A percentile compares a stretch with the other conserved stretches of the same genome.
Conservation (phyloP, 2,888 invertebrate genomes). For the Andrena hattorfiana region DNA sequence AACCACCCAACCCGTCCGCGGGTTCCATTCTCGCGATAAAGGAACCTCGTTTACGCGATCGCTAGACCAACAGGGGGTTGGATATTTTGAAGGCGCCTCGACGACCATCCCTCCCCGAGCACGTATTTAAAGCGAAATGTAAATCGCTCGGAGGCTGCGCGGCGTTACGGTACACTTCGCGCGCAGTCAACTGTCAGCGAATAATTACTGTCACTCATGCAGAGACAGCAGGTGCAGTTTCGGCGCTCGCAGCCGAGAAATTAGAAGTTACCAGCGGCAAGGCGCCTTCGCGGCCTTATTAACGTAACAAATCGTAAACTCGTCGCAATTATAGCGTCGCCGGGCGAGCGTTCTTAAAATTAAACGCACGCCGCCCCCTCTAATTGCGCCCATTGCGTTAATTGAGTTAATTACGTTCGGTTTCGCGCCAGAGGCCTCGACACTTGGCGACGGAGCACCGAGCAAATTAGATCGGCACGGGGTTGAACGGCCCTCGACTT, state of each 20-base stretch:
- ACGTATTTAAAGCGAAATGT: conserved; percentile 32
- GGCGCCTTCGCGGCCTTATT: neutral
- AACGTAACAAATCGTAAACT: conserved; percentile 24
- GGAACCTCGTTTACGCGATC: conserved; percentile 6
- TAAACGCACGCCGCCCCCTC: conserved; percentile 6
- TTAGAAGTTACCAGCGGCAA: neutral
- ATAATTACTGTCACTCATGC: conserved; percentile 50
- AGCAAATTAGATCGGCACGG: too few species aligned
- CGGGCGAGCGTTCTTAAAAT: conserved; percentile 23
- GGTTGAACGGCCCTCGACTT: conserved; percentile 24
- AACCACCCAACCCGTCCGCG: too few species aligned
- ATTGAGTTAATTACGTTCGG: conserved; percentile 22
- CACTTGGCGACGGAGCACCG: too few species aligned
- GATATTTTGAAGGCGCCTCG: conserved; percentile 4
- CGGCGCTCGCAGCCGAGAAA: neutral
- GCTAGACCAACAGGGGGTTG: neutral
- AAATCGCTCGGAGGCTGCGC: conserved; percentile 31
- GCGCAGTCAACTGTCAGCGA: neutral
- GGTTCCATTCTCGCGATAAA: neutral
- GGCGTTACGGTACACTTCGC: conserved; percentile 29
- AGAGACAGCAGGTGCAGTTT: conserved; percentile 1
- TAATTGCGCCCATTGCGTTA: conserved; percentile 17
- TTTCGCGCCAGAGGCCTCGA: too few species aligned
- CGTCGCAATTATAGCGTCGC: conserved; percentile 17
- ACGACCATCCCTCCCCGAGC: neutral